Percentiles rank a stretch among this genome's conserved stretches.
phyloP scores from a whole-genome alignment of 2,888 invertebrate species.

The Drosophila macrothrix region DNA sequence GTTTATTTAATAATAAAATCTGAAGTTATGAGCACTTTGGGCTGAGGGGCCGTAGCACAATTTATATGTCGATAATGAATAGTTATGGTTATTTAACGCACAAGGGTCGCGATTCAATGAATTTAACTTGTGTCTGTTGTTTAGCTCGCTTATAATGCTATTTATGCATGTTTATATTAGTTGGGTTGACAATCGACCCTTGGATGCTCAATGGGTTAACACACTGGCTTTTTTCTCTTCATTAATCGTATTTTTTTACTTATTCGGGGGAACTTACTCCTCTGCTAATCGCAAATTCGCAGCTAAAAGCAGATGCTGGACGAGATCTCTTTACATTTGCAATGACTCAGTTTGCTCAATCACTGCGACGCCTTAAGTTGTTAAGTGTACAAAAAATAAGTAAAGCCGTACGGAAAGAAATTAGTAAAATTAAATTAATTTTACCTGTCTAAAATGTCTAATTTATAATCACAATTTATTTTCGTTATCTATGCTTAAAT shows the following conservation, averaged over 20 bases:
- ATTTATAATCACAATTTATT: not conserved
- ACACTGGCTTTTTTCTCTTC: slow-evolving; percentile 18
- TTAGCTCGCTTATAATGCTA: slow-evolving; percentile 75
- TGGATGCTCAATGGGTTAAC: slow-evolving; percentile 55
- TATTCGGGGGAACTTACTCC: slow-evolving; percentile 14
- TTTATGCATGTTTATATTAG: slow-evolving; percentile 72
- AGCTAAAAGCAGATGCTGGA: not conserved
- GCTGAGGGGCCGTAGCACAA: slow-evolving; percentile 41
- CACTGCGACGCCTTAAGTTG: not conserved
- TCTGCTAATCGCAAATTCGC: not conserved
- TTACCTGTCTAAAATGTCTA: not conserved
- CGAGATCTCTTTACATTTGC: not conserved
- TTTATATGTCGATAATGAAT: slow-evolving; percentile 80
- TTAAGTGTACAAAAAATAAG: not conserved
- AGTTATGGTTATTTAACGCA: slow-evolving; percentile 76
- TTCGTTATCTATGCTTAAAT: not conserved
- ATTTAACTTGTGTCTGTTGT: slow-evolving; percentile 67
- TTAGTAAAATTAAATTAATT: not conserved
- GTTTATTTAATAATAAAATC: slow-evolving; percentile 80
- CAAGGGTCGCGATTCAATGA: slow-evolving; percentile 43
- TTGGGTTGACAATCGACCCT: slow-evolving; percentile 39
- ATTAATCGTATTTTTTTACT: not conserved
- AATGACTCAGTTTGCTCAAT: not conserved
- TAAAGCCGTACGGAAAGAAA: not conserved
- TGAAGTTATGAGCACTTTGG: slow-evolving; percentile 76